phyloP scores from a whole-genome alignment of 2,113 vertebrate species.

The Patagioenas fasciata region DNA sequence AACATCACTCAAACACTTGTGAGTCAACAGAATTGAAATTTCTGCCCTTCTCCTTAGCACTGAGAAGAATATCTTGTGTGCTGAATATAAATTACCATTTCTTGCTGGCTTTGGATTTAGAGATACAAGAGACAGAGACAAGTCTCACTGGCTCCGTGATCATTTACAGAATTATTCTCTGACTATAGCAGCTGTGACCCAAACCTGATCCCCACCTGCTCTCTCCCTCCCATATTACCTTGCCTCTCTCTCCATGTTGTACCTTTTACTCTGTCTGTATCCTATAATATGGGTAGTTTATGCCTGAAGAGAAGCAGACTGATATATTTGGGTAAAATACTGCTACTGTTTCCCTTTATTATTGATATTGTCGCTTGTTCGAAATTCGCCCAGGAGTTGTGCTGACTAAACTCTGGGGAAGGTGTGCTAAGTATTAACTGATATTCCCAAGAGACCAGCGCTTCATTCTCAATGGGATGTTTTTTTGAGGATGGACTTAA shows the following conservation, averaged over 20 bases:
- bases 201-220: neutral
- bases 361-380: neutral
- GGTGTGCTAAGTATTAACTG: neutral
- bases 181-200: neutral
- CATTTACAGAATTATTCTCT: neutral
- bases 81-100: neutral
- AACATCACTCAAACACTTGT: neutral
- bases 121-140: neutral
- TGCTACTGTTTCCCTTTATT: neutral
- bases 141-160: neutral
- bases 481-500: neutral
- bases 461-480: neutral
- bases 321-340: neutral
- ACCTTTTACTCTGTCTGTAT: neutral
- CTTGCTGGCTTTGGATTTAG: neutral
- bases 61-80: neutral
- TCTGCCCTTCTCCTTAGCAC: neutral
- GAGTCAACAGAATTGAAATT: neutral
- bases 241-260: neutral
- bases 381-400: neutral
- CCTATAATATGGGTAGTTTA: neutral
- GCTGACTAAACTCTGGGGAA: neutral
- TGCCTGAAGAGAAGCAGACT: neutral
- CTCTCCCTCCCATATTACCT: fast-evolving
- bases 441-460: neutral